Conservation (phyloP, 2,797 vertebrate species). For the Tokudaia muenninki region DNA sequence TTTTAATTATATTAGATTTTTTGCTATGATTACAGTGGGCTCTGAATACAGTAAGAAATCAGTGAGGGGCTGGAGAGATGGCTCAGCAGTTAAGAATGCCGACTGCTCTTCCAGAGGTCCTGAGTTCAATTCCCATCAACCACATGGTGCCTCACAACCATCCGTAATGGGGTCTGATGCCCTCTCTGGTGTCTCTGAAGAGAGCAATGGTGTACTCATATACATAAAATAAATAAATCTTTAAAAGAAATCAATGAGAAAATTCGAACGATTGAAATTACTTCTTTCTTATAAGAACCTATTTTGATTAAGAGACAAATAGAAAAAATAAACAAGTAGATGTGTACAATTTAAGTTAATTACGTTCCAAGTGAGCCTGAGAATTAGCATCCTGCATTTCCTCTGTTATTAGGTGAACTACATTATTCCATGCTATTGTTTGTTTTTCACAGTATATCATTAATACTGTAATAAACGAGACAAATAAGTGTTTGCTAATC, state of each 20-base stretch:
- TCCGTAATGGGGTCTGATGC: too few species aligned
- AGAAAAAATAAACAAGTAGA: constrained; percentile 9
- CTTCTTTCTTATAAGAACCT: constrained; percentile 5
- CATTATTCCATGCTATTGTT: neutral
- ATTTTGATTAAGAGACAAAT: constrained; percentile 58
- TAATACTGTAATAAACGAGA: neutral
- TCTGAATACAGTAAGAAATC: neutral
- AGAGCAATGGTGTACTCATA: too few species aligned
- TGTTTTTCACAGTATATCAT: neutral
- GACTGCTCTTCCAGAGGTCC: too few species aligned
- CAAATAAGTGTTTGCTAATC: constrained; percentile 11
- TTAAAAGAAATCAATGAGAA: constrained; percentile 1
- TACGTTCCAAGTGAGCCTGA: constrained; percentile 25
- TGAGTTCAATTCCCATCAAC: too few species aligned
- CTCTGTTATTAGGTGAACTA: neutral
- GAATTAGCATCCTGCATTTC: neutral
- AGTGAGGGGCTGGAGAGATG: neutral
- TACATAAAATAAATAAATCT: too few species aligned
- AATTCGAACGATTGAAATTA: constrained; percentile 45
- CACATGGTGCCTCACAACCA: too few species aligned
- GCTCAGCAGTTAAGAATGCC: too few species aligned
- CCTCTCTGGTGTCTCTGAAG: too few species aligned
- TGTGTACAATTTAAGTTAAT: constrained; percentile 36
- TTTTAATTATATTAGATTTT: constrained; percentile 29
- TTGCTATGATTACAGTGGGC: neutral